Conservation (phyloP, 2,888 invertebrate species). For the Alsophila aescularia region DNA sequence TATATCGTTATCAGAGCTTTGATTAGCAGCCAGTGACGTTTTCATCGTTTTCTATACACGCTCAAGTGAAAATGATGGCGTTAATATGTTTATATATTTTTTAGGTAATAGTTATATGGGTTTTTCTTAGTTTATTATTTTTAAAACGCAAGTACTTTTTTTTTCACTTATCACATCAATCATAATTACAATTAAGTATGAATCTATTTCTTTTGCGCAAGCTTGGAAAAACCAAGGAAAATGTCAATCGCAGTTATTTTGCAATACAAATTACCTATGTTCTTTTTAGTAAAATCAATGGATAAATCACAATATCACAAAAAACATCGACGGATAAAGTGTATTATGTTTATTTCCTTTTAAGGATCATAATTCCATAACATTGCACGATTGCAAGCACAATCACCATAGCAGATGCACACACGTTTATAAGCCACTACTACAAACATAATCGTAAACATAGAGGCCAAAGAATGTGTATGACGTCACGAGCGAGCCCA, state of each 20-base stretch:
- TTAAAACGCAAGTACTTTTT: too few species aligned
- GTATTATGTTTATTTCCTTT: not conserved
- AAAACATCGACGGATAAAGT: not conserved
- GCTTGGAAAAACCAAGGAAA: too few species aligned
- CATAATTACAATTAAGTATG: too few species aligned
- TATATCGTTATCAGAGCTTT: constrained; percentile 32
- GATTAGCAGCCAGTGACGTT: constrained; percentile 31
- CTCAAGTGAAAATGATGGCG: constrained; percentile 13
- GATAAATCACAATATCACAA: not conserved
- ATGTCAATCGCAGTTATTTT: too few species aligned
- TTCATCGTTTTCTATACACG: constrained; percentile 13
- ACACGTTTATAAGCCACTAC: constrained; percentile 38
- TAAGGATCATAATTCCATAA: not conserved
- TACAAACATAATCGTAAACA: constrained; percentile 65
- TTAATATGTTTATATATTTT: not conserved
- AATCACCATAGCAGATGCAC: constrained; percentile 19
- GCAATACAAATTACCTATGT: too few species aligned
- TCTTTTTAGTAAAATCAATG: not conserved
- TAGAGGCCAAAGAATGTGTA: constrained; percentile 73
- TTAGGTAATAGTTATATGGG: too few species aligned
- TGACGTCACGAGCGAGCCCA: constrained; percentile 83
- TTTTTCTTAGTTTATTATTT: too few species aligned
- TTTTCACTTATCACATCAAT: too few species aligned
- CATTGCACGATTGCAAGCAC: constrained; percentile 26
- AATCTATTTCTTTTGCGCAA: too few species aligned